These are phyloP conservation scores for Tolypeutes matacus DNA, from an alignment of 2,797 vertebrate species.

Conservation along the genomic window DNA sequence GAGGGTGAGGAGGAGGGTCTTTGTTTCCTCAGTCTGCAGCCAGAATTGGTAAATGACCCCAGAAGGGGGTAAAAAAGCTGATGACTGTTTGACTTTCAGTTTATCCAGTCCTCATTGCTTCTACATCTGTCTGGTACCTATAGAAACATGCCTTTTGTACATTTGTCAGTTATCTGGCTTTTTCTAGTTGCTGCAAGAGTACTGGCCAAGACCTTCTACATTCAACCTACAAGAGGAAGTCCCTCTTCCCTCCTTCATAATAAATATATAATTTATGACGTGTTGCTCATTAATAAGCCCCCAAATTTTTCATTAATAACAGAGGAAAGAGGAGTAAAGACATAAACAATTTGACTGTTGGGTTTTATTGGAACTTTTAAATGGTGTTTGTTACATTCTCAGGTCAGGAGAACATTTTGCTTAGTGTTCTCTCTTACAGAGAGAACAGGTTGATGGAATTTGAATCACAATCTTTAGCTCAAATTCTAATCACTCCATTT, in stretches of 20 bases:
- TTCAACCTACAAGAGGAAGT: neutral
- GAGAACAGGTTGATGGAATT: neutral
- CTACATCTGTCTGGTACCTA: neutral
- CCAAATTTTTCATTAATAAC: neutral
- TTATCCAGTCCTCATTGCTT: neutral
- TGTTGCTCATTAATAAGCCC: neutral
- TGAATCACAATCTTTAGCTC: slow-evolving; percentile 28
- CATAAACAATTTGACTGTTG: neutral
- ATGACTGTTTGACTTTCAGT: neutral
- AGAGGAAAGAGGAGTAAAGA: neutral
- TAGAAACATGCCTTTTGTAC: neutral
- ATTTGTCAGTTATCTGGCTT: neutral
- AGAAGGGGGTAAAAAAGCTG: neutral
- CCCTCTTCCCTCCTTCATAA: neutral
- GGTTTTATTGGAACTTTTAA: neutral
- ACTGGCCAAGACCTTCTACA: neutral
- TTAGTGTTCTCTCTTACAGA: neutral
- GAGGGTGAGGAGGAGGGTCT: neutral
- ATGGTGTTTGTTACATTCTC: neutral
- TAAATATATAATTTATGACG: neutral
- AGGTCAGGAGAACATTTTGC: neutral
- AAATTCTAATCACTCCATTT: neutral
- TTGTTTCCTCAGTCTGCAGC: neutral
- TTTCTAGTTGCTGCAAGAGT: neutral
- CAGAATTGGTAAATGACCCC: neutral